Percentiles rank a stretch among this genome's conserved stretches.
phyloP scores from a whole-genome alignment of 1,140 invertebrate genomes.

The Lasioglossum baleicum region DNA sequence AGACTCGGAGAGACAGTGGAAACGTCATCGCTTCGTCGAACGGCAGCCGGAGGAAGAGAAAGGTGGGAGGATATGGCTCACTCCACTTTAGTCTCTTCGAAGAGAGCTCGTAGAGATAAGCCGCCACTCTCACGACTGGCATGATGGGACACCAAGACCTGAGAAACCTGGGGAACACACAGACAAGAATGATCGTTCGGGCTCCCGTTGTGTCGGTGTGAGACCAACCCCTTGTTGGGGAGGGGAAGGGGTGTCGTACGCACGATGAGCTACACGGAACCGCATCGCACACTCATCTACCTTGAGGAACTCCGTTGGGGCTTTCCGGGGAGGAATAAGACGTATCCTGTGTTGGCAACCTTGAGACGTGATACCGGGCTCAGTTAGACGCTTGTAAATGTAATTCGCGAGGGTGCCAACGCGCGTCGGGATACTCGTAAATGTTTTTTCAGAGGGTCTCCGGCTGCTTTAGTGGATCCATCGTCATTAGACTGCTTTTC shows the following conservation, averaged over 20 bases:
- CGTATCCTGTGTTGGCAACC: conserved; percentile 36
- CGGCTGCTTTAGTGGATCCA: no score
- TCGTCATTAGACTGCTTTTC: no score
- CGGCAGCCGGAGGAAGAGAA: conserved; percentile 2
- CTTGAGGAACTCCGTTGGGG: conserved; percentile 25
- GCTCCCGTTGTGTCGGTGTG: background rate
- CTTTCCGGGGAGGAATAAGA: conserved; percentile 31
- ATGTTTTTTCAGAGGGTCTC: conserved; percentile 11
- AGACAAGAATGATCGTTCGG: background rate
- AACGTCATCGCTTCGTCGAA: conserved; percentile 53
- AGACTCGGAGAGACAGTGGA: conserved; percentile 39
- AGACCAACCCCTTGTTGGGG: background rate
- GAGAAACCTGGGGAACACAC: background rate
- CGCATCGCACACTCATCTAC: conserved; percentile 35
- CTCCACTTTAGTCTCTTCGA: conserved; percentile 54
- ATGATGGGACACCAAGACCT: conserved; percentile 49
- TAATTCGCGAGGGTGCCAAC: conserved; percentile 28
- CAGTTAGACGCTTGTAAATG: conserved; percentile 24
- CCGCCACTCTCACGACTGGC: conserved; percentile 51
- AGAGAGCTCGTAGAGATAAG: conserved; percentile 68
- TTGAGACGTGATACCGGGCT: conserved; percentile 10
- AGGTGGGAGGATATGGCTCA: conserved; percentile 53
- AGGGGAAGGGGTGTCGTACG: conserved; percentile 9
- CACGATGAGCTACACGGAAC: conserved; percentile 27
- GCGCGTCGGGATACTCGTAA: background rate